phyloP scores from a whole-genome alignment of 2,888 invertebrate genomes.

The Idaea dimidiata region DNA sequence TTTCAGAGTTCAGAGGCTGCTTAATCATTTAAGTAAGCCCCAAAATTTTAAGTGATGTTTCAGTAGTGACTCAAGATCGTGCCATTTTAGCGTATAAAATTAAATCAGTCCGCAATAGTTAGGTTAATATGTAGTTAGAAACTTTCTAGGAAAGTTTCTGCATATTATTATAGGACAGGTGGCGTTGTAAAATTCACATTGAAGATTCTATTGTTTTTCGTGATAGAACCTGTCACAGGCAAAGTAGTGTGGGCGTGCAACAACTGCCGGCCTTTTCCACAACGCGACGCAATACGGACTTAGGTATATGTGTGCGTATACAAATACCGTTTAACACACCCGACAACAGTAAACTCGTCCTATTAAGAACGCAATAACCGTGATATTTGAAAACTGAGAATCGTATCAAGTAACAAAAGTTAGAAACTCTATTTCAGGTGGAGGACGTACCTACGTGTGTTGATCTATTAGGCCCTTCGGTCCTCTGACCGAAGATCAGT shows the following conservation, averaged over 20 bases:
- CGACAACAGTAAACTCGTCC: slow-evolving; percentile 19
- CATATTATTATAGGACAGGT: not conserved
- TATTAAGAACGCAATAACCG: slow-evolving; percentile 16
- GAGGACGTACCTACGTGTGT: not conserved
- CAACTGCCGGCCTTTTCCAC: slow-evolving; percentile 28
- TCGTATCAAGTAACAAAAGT: slow-evolving; percentile 14
- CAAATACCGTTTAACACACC: slow-evolving; percentile 22
- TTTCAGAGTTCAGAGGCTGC: no score
- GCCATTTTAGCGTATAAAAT: no score
- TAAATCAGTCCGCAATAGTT: no score
- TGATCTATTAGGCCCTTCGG: slow-evolving; percentile 9
- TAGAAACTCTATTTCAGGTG: slow-evolving; percentile 12
- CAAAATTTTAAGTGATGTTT: no score
- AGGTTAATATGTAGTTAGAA: no score
- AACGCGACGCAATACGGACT: slow-evolving; percentile 24
- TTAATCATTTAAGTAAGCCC: no score
- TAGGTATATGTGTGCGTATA: slow-evolving; percentile 13
- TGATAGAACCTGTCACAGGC: slow-evolving; percentile 13
- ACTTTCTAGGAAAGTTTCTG: not conserved
- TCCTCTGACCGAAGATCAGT: no score
- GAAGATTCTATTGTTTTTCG: slow-evolving; percentile 47
- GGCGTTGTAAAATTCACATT: slow-evolving; percentile 30
- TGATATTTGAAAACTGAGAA: slow-evolving; percentile 19
- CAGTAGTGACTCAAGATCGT: no score
- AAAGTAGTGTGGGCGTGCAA: slow-evolving; percentile 26